Conservation (phyloP, 2,888 invertebrate species). For the Hydrotaea diabolus region DNA sequence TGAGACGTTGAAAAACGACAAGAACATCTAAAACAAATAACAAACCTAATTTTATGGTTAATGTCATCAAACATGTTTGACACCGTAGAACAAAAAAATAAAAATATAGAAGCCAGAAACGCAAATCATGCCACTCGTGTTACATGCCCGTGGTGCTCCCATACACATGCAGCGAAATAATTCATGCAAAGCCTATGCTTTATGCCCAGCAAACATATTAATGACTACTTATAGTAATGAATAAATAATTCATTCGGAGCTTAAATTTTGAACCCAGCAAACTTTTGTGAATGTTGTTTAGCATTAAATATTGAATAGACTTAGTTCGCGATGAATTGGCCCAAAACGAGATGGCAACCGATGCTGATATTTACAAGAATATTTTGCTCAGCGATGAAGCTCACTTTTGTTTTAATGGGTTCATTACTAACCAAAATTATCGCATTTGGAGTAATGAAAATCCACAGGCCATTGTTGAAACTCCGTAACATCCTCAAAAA, state of each 20-base stretch:
- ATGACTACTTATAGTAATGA: background rate
- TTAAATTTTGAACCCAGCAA: too few relatives aligned
- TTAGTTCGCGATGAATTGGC: too few relatives aligned
- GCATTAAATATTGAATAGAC: too few relatives aligned
- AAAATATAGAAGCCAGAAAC: background rate
- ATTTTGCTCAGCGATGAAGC: too few relatives aligned
- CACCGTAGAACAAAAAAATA: background rate
- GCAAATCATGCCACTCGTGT: constrained; percentile 1
- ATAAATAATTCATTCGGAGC: background rate
- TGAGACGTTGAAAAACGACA: background rate
- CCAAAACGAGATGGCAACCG: too few relatives aligned
- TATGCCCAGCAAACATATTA: background rate
- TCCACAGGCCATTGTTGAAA: too few relatives aligned
- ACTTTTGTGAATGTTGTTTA: too few relatives aligned
- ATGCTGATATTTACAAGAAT: too few relatives aligned
- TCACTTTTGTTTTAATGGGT: too few relatives aligned
- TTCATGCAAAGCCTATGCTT: background rate
- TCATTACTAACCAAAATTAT: too few relatives aligned
- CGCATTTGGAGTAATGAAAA: too few relatives aligned
- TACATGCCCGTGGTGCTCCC: background rate
- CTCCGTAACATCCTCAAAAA: too few relatives aligned
- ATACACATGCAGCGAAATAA: background rate
- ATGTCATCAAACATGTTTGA: constrained; percentile 28
- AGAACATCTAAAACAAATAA: constrained; percentile 17
- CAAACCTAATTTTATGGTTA: constrained; percentile 27